Base-by-base conservation (phyloP, 2,113 vertebrate species). In the Misgurnus mizolepis region DNA sequence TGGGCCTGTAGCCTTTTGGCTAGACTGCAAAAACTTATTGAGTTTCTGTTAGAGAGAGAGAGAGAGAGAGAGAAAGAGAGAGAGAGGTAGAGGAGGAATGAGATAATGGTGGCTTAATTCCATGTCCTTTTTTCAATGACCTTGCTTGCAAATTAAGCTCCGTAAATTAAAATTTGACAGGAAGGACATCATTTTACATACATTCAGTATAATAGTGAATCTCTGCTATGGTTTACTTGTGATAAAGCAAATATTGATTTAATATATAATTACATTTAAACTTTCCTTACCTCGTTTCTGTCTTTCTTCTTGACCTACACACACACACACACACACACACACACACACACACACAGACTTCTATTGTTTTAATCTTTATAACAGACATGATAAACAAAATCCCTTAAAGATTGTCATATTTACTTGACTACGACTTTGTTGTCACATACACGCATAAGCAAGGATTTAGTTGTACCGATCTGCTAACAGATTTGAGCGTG, bases 21-120 rank as follows among this genome's bases (percentile, higher is more conserved):
- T 91, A 93, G 90, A 92, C 91, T 90, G 92, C 84, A 91, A 88
- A 91, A 94, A 94, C 92, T 94, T 94, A 86, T 92, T 77, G 74
- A 76, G 60, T 76, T 91, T 92, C 91, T 93, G 71, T 60, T 58
- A 65, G 70, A 50, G 79, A 67, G 71, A 50, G 67, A 47, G 55
- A 49, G 43, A 22, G 22, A 22, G 22, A 22, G 22, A 22, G 22
- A 22, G 22, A 22, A 22, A 39, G 41, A 66, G 70, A 47, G 71
- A 60, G 76, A 67, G 45, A 75, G 68, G 69, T 45, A 60, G 80
- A 83, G 49, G 83, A 79, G 87, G 84, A 90, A 82, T 85, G 73
- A 90, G 89, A 90, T 84, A 86, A 82, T 82, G 80, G 86, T 93
- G 92, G 91, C 93, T 89, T 83, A 66, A 85, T 85, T 93, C 94